These are phyloP conservation scores for Dastarcus helophoroides DNA, from an alignment of 2,888 invertebrate species.

Conservation along the genomic window DNA sequence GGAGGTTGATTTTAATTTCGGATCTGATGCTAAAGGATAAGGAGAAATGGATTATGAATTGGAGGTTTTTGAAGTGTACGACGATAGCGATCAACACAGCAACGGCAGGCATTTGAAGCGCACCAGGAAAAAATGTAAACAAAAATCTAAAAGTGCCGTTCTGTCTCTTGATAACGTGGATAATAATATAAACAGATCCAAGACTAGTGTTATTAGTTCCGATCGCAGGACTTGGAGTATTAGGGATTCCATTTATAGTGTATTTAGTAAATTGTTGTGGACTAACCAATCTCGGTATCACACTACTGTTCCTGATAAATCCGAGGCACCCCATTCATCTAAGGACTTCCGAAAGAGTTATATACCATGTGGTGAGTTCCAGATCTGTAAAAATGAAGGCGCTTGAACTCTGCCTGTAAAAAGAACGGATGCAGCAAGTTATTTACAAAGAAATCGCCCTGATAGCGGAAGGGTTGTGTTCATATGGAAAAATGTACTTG, in stretches of 20 bases:
- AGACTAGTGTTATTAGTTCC: slow-evolving; percentile 29
- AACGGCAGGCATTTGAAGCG: slow-evolving; percentile 33
- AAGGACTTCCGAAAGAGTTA: slow-evolving; percentile 31
- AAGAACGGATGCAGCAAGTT: too few relatives aligned
- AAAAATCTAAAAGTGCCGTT: slow-evolving; percentile 25
- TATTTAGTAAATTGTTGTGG: slow-evolving; percentile 37
- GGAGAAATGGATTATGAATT: slow-evolving; percentile 39
- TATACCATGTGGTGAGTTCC: slow-evolving; percentile 36
- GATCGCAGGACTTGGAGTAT: slow-evolving; percentile 38
- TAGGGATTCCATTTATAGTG: slow-evolving; percentile 48
- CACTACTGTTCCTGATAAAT: slow-evolving; percentile 30
- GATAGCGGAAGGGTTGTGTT: too few relatives aligned
- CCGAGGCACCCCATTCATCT: slow-evolving; percentile 33
- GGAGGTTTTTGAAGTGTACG: slow-evolving; percentile 40
- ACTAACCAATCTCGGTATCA: slow-evolving; percentile 37
- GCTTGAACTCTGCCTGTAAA: too few relatives aligned
- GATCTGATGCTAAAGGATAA: slow-evolving; percentile 1
- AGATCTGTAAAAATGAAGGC: too few relatives aligned
- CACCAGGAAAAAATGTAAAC: slow-evolving; percentile 36
- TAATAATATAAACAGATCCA: slow-evolving; percentile 31
- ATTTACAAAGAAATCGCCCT: too few relatives aligned
- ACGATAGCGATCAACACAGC: slow-evolving; percentile 29
- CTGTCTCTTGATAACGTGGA: slow-evolving; percentile 24
- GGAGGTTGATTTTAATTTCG: too few relatives aligned
- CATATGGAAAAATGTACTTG: too few relatives aligned